Evolutionary conservation across 2,797 vertebrate genomes (phyloP).

Genomic region (Knipowitschia caucasica): DNA sequence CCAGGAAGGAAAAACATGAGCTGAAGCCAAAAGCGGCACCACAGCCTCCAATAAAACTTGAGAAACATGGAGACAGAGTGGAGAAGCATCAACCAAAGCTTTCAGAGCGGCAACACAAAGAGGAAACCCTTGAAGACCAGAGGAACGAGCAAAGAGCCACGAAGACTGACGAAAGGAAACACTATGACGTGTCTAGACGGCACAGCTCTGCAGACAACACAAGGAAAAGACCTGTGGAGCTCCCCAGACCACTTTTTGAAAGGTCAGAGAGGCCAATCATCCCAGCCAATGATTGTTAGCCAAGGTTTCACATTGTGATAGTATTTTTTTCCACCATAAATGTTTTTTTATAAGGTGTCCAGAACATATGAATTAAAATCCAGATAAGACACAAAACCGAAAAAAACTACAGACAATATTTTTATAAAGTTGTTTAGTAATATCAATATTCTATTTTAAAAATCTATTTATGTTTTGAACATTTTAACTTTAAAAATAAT

Average conservation of each 20-base stretch:
- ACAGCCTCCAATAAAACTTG: conserved; percentile 34
- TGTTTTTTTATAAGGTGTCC: too few relatives aligned
- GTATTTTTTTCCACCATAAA: too few relatives aligned
- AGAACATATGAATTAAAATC: too few relatives aligned
- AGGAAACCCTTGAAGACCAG: conserved; percentile 48
- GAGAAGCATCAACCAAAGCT: conserved; percentile 43
- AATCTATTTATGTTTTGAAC: too few relatives aligned
- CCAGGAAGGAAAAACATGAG: conserved; percentile 55
- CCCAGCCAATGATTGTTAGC: too few relatives aligned
- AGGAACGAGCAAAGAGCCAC: conserved; percentile 51
- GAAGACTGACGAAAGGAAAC: conserved; percentile 40
- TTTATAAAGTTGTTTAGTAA: too few relatives aligned
- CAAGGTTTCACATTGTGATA: too few relatives aligned
- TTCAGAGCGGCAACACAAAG: conserved; percentile 18
- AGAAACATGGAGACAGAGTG: conserved; percentile 26
- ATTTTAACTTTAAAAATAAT: too few relatives aligned
- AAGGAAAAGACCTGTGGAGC: conserved; percentile 32
- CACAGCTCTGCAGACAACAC: conserved; percentile 26
- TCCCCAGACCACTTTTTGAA: conserved; percentile 55
- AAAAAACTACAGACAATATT: too few relatives aligned
- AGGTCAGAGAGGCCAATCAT: conserved; percentile 68
- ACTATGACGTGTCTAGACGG: conserved; percentile 52
- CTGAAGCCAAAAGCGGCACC: conserved; percentile 37
- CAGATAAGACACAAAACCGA: too few relatives aligned
- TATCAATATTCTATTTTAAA: too few relatives aligned